A percentile compares a stretch with the other conserved stretches of the same genome.
Conservation (phyloP, 2,888 invertebrate genomes). For the Mactromeris polynyma region DNA sequence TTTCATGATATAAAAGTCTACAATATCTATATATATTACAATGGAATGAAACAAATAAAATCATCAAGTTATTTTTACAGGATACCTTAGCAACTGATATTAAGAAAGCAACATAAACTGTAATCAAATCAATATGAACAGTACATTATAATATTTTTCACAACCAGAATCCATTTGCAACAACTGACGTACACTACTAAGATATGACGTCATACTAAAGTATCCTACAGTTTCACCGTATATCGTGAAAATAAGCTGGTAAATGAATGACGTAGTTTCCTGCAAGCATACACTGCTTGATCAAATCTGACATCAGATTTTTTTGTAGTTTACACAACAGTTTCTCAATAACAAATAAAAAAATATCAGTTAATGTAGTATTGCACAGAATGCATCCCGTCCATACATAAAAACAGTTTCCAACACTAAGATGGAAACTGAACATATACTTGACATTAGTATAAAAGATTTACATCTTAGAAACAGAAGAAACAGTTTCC, state of each 20-base stretch:
- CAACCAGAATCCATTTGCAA: no score
- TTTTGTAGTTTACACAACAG: not conserved
- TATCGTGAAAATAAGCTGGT: not conserved
- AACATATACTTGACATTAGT: no score
- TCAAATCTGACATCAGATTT: not conserved
- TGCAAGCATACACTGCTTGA: not conserved
- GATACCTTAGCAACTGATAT: no score
- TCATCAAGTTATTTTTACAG: no score
- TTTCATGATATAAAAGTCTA: not conserved
- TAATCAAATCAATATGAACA: no score
- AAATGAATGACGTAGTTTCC: not conserved
- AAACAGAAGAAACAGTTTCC: not conserved
- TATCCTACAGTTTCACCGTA: not conserved
- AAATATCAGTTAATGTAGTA: not conserved
- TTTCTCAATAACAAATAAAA: not conserved
- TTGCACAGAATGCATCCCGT: not conserved
- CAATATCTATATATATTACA: not conserved
- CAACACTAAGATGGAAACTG: not conserved
- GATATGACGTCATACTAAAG: not conserved
- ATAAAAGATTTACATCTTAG: not conserved
- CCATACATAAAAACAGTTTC: not conserved
- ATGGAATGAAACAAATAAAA: not conserved
- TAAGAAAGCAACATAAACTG: no score
- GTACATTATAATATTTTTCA: no score
- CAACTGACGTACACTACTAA: not conserved